Percentiles rank a stretch among this genome's conserved stretches.
Evolutionary conservation across 2,888 invertebrate genomes (phyloP).

Genomic region (Conops quadrifasciatus): DNA sequence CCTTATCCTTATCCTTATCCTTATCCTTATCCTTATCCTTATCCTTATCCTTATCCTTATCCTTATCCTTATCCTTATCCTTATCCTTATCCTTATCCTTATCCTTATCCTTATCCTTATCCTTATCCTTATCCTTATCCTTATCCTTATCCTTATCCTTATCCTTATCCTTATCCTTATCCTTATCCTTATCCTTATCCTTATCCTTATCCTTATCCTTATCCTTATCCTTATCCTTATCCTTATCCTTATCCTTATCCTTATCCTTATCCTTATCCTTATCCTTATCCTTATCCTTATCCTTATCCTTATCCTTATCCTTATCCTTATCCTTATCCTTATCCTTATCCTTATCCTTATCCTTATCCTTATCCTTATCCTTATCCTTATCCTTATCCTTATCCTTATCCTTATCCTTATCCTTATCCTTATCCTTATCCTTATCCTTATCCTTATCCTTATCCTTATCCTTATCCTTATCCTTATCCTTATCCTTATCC

Average conservation of each 20-base stretch:
- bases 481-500: conserved; percentile 1
- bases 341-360: conserved; percentile 1
- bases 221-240: conserved; percentile 1
- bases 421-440: conserved; percentile 1
- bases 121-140: conserved; percentile 1
- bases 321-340: conserved; percentile 1
- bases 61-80: conserved; percentile 1
- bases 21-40: conserved; percentile 1
- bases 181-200: conserved; percentile 1
- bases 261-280: conserved; percentile 1
- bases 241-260: conserved; percentile 1
- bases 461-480: conserved; percentile 1
- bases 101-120: conserved; percentile 1
- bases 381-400: conserved; percentile 1
- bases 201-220: conserved; percentile 1
- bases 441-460: conserved; percentile 1
- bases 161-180: conserved; percentile 1
- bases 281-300: conserved; percentile 1
- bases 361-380: conserved; percentile 1
- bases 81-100: conserved; percentile 1
- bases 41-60: conserved; percentile 1
- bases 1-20: conserved; percentile 1
- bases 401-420: conserved; percentile 1
- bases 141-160: conserved; percentile 1
- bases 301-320: conserved; percentile 1